Evolutionary conservation across 2,113 vertebrate genomes (phyloP), one percentile per base, ranked within the genome.

Genomic region (Pterophyllum scalare): DNA sequence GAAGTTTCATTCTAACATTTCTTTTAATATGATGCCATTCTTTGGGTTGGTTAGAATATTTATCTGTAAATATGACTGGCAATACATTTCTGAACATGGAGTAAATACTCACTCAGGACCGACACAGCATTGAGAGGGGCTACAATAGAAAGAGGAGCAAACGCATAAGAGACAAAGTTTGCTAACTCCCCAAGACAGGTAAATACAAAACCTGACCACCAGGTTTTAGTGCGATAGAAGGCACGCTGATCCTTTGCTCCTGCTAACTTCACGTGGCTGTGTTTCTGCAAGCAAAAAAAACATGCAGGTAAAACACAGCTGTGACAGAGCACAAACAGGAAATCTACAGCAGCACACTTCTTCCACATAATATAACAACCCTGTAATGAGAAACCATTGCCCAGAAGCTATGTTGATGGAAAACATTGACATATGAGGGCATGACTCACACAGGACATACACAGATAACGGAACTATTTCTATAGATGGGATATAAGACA

Each of bases 201-300:
- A 65, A 99, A 92, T 0, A 97, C 11, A 54, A 99, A 95, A 6
- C 98, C 98, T 52, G 91, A 95, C 98, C 98, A 99, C 98, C 98
- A 99, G 0, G 97, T 98, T 92, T 98, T 99, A 46, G 98, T 98
- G 83, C 84, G 94, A 94, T 98, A 98, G 92, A 98, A 99, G 22
- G 95, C 90, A 28, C 97, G 96, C 1, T 93, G 93, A 81, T 98
- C 98, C 85, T 99, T 99, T 61, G 95, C 93, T 59, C 96, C 97
- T 2, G 96, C 96, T 31, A 98, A 94, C 0, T 93, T 94, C 93
- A 99, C 95, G 85, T 99, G 98, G 87, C 97, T 97, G 88, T 97
- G 97, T 90, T 99, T 99, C 98, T 99, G 90, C 1, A 87, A 58
- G 40, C 20, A 13, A 72, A 52, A 6, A 54, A 82, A 81, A 28